A percentile compares a stretch with the other conserved stretches of the same genome.
These are phyloP conservation scores for Meganola albula DNA, from an alignment of 2,888 invertebrate species.

Conservation along the genomic window DNA sequence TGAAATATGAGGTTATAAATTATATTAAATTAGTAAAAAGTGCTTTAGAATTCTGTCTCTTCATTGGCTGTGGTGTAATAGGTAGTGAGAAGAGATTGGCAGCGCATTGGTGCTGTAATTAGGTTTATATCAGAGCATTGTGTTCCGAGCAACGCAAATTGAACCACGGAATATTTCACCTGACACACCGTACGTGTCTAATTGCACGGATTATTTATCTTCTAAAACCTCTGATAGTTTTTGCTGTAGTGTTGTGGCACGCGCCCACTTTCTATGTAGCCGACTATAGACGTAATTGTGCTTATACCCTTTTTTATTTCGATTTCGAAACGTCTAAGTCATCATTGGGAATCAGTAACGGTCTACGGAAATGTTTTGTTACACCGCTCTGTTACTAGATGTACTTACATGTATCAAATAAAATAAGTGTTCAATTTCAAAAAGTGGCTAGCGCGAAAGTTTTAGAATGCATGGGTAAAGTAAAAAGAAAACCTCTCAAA, in stretches of 20 bases:
- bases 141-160: constrained; percentile 53
- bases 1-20: constrained; percentile 22
- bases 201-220: constrained; percentile 70
- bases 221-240: constrained; percentile 59
- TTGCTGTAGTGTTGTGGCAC: constrained; percentile 57
- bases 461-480: constrained; percentile 18
- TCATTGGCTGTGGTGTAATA: constrained; percentile 33
- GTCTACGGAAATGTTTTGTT: constrained; percentile 41
- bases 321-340: constrained; percentile 56
- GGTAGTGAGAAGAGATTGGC: constrained; percentile 45
- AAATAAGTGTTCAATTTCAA: constrained; percentile 22
- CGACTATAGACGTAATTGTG: constrained; percentile 59
- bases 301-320: constrained; percentile 60
- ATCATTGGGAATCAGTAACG: constrained; percentile 57
- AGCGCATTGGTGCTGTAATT: constrained; percentile 52
- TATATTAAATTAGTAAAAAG: constrained; percentile 19
- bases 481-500: too few species aligned
- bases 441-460: constrained; percentile 22
- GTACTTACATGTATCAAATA: constrained; percentile 24
- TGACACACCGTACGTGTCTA: constrained; percentile 65
- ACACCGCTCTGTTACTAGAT: constrained; percentile 19
- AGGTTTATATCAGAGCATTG: constrained; percentile 56
- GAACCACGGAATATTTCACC: constrained; percentile 69
- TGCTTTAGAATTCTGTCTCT: constrained; percentile 18
- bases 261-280: constrained; percentile 69